Evolutionary conservation across 2,888 invertebrate genomes (phyloP).

Genomic region (Oscheius sp.): DNA sequence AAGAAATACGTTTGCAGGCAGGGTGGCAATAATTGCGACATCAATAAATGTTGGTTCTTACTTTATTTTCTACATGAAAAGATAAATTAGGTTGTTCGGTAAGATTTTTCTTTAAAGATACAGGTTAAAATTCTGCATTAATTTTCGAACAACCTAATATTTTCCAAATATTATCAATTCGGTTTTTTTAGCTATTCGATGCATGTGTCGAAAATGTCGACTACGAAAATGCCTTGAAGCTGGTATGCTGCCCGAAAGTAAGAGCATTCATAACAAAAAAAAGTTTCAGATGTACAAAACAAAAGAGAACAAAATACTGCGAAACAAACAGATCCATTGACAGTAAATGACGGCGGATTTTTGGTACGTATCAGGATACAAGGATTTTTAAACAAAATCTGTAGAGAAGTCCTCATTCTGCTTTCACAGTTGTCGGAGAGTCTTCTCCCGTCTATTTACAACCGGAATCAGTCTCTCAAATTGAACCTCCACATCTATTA

Average conservation of each 20-base stretch:
- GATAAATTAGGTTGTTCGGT: not conserved
- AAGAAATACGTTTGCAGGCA: conserved; percentile 46
- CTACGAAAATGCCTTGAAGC: conserved; percentile 40
- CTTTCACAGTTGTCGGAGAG: conserved; percentile 6
- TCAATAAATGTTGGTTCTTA: conserved; percentile 36
- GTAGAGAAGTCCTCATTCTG: conserved; percentile 11
- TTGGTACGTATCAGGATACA: not conserved
- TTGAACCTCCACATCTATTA: conserved; percentile 5
- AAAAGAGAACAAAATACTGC: conserved; percentile 21
- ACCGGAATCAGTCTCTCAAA: not conserved
- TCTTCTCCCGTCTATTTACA: not conserved
- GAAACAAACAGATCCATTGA: not conserved
- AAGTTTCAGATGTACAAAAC: conserved; percentile 29
- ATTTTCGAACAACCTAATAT: not conserved
- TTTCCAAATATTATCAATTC: not conserved
- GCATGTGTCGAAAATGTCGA: conserved; percentile 46
- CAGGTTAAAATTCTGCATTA: too few relatives aligned
- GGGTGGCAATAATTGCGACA: conserved; percentile 40
- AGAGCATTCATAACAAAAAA: conserved; percentile 3
- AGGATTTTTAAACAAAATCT: not conserved
- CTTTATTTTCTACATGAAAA: too few relatives aligned
- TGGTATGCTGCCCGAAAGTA: conserved; percentile 43
- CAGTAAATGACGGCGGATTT: not conserved
- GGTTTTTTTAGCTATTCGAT: conserved; percentile 37
- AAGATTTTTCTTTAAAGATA: not conserved